A percentile compares a stretch with the other conserved stretches of the same genome.
phyloP scores from a whole-genome alignment of 2,113 vertebrate species.

The Danionella cerebrum region DNA sequence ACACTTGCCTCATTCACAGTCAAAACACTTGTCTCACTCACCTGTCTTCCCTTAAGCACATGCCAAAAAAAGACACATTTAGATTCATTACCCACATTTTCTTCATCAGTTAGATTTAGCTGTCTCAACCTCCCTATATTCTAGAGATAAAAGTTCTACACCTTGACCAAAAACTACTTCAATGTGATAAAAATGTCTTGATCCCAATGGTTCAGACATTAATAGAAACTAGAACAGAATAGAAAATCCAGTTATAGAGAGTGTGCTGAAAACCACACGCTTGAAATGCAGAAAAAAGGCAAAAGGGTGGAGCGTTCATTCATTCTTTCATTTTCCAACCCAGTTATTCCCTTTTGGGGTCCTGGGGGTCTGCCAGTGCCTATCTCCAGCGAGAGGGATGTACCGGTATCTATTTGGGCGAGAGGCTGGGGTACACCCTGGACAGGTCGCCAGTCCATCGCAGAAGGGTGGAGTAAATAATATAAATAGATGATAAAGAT shows the following conservation, averaged over 20 bases:
- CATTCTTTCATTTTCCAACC: too few species aligned
- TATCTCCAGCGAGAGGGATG: background rate
- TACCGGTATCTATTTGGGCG: too few species aligned
- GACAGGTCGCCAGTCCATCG: too few species aligned
- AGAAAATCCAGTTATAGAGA: background rate
- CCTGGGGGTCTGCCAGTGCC: too few species aligned
- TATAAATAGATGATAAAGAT: too few species aligned
- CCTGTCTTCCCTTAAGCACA: background rate
- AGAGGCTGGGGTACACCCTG: too few species aligned
- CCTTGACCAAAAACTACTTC: background rate
- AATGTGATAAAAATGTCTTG: too few species aligned
- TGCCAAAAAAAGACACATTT: background rate
- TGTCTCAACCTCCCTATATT: background rate
- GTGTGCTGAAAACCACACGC: background rate
- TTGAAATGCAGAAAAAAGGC: background rate
- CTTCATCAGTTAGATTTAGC: background rate
- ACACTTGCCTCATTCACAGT: constrained; percentile 1
- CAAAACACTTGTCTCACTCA: background rate
- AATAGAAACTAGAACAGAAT: background rate
- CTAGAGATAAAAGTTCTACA: background rate
- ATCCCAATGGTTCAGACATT: background rate
- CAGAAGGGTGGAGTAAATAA: too few species aligned
- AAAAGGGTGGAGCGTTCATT: too few species aligned
- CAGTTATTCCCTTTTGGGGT: too few species aligned
- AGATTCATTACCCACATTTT: background rate